phyloP scores from a whole-genome alignment of 2,888 invertebrate genomes.

The Euproctis similis region DNA sequence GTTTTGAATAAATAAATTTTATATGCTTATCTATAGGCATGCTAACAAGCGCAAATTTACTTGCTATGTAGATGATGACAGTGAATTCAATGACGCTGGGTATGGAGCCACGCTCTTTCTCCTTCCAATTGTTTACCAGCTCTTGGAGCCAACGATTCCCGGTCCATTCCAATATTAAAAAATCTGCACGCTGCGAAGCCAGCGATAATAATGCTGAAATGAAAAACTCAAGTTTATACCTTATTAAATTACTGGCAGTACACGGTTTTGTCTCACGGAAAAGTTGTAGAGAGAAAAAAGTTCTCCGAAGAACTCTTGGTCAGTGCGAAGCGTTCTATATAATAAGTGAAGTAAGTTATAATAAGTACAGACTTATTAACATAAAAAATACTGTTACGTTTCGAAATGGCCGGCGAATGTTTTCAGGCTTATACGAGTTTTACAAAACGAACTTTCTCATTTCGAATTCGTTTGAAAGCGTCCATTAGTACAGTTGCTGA shows the following conservation, averaged over 20 bases:
- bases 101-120: conserved; percentile 84
- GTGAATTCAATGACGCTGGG: conserved; percentile 88
- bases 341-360: too few relatives aligned
- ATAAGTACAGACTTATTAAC: too few relatives aligned
- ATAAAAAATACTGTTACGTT: too few relatives aligned
- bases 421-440: conserved; percentile 4
- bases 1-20: too few relatives aligned
- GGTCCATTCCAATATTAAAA: conserved; percentile 84
- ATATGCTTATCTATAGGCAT: too few relatives aligned
- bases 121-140: conserved; percentile 85
- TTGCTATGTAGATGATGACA: conserved; percentile 91
- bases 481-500: conserved; percentile 10
- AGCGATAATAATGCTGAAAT: conserved; percentile 89
- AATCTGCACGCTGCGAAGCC: conserved; percentile 94
- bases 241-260: too few relatives aligned
- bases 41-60: conserved; percentile 75
- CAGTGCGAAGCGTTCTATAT: too few relatives aligned
- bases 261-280: too few relatives aligned
- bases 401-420: too few relatives aligned
- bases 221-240: too few relatives aligned
- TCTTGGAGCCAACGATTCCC: conserved; percentile 85
- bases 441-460: conserved; percentile 6
- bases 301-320: too few relatives aligned
- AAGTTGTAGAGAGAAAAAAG: too few relatives aligned
- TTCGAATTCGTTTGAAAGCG: conserved; percentile 9